Evolutionary conservation across 2,113 vertebrate species (phyloP).

Genomic region (Mohoua ochrocephala): DNA sequence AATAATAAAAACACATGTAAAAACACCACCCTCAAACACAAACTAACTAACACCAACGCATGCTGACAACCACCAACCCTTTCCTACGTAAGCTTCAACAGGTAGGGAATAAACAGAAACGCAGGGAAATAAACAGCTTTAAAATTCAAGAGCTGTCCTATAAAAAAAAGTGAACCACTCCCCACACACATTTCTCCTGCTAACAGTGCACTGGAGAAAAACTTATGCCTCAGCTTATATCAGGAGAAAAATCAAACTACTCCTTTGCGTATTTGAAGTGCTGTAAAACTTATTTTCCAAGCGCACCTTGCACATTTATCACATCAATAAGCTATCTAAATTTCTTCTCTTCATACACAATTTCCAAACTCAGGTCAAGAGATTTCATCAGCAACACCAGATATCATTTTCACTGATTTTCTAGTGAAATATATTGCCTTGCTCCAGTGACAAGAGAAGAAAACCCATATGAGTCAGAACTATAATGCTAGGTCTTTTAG

Average conservation of each 20-base stretch:
- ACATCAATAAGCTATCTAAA: background rate
- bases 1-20: background rate
- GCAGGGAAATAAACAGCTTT: background rate
- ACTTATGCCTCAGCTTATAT: background rate
- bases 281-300: background rate
- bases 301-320: background rate
- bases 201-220: background rate
- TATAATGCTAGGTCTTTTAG: background rate
- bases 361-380: background rate
- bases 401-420: background rate
- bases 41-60: accelerated
- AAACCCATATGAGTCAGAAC: background rate
- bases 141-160: background rate
- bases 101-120: background rate
- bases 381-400: background rate
- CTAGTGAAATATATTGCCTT: background rate
- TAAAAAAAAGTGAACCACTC: background rate
- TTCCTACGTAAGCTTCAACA: background rate
- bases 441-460: background rate
- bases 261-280: background rate
- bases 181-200: background rate
- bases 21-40: background rate
- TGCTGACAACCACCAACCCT: background rate
- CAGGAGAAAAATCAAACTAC: background rate
- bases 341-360: background rate